Evolutionary conservation across 1,140 invertebrate species (phyloP), one percentile per base, ranked within the genome.

Genomic region (Megathymus violae): DNA sequence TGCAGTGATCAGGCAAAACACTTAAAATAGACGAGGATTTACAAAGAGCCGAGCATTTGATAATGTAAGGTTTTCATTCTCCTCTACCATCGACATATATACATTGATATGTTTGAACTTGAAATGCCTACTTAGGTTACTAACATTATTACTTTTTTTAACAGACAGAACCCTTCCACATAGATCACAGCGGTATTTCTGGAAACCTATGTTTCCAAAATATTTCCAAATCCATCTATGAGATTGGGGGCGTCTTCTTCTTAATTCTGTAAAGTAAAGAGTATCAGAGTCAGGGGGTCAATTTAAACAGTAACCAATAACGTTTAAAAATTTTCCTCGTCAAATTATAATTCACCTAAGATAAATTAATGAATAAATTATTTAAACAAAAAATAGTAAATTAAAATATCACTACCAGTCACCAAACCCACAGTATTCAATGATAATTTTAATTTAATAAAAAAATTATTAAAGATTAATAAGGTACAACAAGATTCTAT

Each of bases 211-310:
- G 7, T 31, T 31, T 31, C 7, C 7, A 31, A 31, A 31, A 31
- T 31, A 31, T 6, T 31, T 31, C 27, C 27, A 31, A 31, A 31
- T 31, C 27, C 27, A 31, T 31, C 7, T 31, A 31, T 9, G 27
- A 31, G 27, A 31, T 4, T 31, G 27, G 7, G 7, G 3, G 1
- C 3, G 27, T 31, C 7, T 31, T 31, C 27, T 31, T 31, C 27
- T 31, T 4, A 61, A 62, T 56, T 67, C 59, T 66, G 36, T 27
- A 68, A 68, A 54, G 31, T 25, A 59, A 40, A 48, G 9, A 25
- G 31, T 43, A n/a, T n/a, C n/a, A 43, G 25, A 50, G n/a, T 36
- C 19, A 22, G 19, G 19, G 2, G 5, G 5, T 22, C 2, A 22
- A 22, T 22, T 3, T 3, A 22, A 22, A 22, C 19, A 22, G 5